Evolutionary conservation across 2,113 vertebrate species (phyloP), one percentile per base, ranked within the genome.

Genomic region (Melanerpes formicivorus): DNA sequence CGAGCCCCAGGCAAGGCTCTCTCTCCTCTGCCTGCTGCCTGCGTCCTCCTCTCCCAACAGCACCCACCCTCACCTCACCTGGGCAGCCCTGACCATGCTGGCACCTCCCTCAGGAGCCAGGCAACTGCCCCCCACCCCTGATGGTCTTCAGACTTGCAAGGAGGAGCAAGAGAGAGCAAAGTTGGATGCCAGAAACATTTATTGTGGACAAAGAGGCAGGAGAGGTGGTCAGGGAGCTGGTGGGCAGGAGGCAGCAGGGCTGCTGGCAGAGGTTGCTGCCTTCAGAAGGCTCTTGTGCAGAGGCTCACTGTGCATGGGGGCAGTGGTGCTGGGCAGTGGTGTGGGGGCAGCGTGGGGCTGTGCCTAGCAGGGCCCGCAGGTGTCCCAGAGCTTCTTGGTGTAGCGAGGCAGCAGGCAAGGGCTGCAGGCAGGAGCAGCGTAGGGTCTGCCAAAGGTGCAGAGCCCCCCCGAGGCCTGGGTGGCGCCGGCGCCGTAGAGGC

Each of bases 361-460:
- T 30, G 4, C 55, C 26, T 86, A 86, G 58, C 65, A 85, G 72
- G 64, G 6, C 15, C 83, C 64, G 5, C 14, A 15, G 44, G 27
- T 34, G 82, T 76, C 29, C 64, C 64, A 69, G 4, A 85, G 11
- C 64, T 32, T 77, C 55, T 26, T 42, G 73, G 14, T 60, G 34
- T 69, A 85, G 83, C 6, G 46, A 44, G 64, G 72, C 29, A 67
- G 6, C 4, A 4, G 7, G 0, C 9, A 60, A 23, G 63, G 83
- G 82, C 52, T 52, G 82, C 14, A 69, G 54, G 80, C 62, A 1
- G 90, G 18, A 69, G 79, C 18, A 67, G 63, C 54, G 7, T 37
- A 91, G 72, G 84, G 37, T 62, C 54, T 91, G 90, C 17, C 70
- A 19, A 40, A 81, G 83, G 78, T 88, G 69, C 90, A 92, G 74